Evolutionary conservation across 2,888 invertebrate species (phyloP), one percentile per base, ranked within the genome.

Genomic region (Heliconius cydno): DNA sequence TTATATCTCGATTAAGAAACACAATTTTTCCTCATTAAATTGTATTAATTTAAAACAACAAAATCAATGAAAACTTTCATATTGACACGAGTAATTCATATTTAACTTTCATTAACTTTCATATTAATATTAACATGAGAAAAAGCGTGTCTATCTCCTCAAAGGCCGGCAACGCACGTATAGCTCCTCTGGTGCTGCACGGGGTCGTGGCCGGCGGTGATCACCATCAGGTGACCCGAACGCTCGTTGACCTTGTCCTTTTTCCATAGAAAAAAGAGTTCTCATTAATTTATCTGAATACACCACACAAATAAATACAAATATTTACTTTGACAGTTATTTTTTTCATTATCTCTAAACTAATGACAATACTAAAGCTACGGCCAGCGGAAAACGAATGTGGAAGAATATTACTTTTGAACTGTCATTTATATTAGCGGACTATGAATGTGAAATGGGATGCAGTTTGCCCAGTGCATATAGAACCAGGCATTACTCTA

Each of bases 361-460:
- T 38, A 68, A 75, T 75, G 41, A 65, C 28, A 41, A 5, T 15
- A 72, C 34, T 65, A 63, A 63, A 71, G 22, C 57, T 41, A 34
- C 34, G 4, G 15, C 46, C 41, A 46, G 68, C 25, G 1, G 19
- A 25, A 75, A 25, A 65, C 41, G 38, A 28, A 65, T 65, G 12
- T 22, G 41, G 28, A 75, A 52, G 46, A 77, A 72, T 65, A 77
- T 72, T 22, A 72, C 71, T 65, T 65, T 46, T 66, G 78, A 78
- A 78, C 41, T 78, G 71, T 73, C 65, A 34, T 78, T 73, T 66
- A 78, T 73, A 72, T 78, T 73, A 78, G 78, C 30, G 34, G 66
- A 19, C 52, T 72, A 72, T 73, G 78, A 78, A 78, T 78, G 28
- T 22, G 19, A 73, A 73, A 67, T 78, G 72, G 13, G 34, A 25